Conservation (phyloP, 2,113 vertebrate genomes). For the Takifugu flavidus region DNA sequence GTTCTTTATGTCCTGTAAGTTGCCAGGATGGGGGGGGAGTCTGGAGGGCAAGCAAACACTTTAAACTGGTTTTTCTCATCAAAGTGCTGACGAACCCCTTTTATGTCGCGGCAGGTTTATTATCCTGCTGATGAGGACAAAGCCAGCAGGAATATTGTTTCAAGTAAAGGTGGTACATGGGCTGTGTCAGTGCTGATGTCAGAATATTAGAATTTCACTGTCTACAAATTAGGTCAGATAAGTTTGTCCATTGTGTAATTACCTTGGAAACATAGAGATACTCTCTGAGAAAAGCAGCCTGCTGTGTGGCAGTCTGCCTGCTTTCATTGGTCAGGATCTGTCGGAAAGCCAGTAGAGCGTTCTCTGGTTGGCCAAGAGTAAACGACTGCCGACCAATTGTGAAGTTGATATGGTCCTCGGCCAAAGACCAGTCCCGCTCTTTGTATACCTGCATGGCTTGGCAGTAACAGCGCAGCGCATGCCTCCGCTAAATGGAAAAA, state of each 20-base stretch:
- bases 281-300: conserved; percentile 92
- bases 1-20: no score
- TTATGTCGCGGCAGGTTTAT: no score
- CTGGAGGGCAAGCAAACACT: no score
- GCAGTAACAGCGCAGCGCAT: conserved; percentile 94
- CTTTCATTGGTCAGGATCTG: conserved; percentile 96
- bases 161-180: no score
- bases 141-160: no score
- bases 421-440: conserved; percentile 93
- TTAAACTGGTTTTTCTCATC: no score
- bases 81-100: no score
- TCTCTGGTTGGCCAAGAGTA: conserved; percentile 86
- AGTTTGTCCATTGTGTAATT: background rate
- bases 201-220: no score
- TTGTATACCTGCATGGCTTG: conserved; percentile 99
- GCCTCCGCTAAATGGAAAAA: conserved; percentile 79
- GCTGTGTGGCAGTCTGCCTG: conserved; percentile 89
- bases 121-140: no score
- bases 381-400: conserved; percentile 96
- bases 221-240: no score
- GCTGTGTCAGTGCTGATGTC: no score
- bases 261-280: conserved; percentile 98
- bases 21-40: no score
- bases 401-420: conserved; percentile 98
- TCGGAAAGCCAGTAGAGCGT: conserved; percentile 88